Conservation (phyloP, 2,888 invertebrate genomes). For the Drosophila paramelanica region DNA sequence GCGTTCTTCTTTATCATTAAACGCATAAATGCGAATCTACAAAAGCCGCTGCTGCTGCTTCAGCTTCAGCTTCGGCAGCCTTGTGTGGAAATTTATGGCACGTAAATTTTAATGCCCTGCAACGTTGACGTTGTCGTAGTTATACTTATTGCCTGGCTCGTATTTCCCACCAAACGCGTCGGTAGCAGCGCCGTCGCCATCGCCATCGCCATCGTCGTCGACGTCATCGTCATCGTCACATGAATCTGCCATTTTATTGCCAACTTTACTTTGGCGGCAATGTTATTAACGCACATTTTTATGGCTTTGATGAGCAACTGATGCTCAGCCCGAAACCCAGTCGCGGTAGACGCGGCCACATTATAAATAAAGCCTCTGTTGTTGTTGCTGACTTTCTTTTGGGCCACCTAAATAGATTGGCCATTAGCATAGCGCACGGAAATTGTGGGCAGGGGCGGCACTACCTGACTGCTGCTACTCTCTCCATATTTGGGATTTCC, state of each 20-base stretch:
- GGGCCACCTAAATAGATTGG: conserved; percentile 51
- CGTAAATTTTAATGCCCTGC: conserved; percentile 78
- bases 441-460: conserved; percentile 59
- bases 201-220: conserved; percentile 48
- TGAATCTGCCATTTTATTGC: conserved; percentile 82
- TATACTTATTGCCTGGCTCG: conserved; percentile 47
- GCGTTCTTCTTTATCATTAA: conserved; percentile 77
- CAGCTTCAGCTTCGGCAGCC: conserved; percentile 45
- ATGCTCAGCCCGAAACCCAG: conserved; percentile 34
- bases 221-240: conserved; percentile 62
- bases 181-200: conserved; percentile 57
- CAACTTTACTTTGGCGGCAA: conserved; percentile 80
- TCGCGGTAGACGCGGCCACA: conserved; percentile 21
- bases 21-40: conserved; percentile 79
- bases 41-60: conserved; percentile 42
- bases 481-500: conserved; percentile 63
- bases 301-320: conserved; percentile 63
- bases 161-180: conserved; percentile 70
- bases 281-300: conserved; percentile 82
- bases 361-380: conserved; percentile 56
- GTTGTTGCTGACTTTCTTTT: conserved; percentile 55
- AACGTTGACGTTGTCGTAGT: conserved; percentile 31
- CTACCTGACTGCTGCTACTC: background rate
- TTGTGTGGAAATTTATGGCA: conserved; percentile 80
- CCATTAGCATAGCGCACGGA: conserved; percentile 72